Evolutionary conservation across 2,888 invertebrate genomes (phyloP).

Genomic region (Pteria penguin): DNA sequence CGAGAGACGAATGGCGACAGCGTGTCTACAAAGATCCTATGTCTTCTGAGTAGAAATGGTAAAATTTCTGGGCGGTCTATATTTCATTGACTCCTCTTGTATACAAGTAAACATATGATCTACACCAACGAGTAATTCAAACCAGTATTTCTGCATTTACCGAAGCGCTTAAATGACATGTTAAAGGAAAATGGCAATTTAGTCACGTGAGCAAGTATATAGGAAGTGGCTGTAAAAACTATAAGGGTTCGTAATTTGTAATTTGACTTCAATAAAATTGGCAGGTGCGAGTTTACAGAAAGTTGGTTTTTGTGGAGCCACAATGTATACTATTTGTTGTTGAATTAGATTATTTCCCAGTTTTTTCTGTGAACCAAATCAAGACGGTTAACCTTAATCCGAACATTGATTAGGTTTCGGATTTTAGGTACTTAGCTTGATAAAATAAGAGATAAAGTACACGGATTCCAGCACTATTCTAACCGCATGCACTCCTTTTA

Average conservation of each 20-base stretch:
- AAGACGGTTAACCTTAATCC: constrained; percentile 28
- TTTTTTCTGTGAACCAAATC: constrained; percentile 33
- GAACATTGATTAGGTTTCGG: constrained; percentile 26
- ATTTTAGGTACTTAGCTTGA: constrained; percentile 33
- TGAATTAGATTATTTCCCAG: constrained; percentile 27
- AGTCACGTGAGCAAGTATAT: constrained; percentile 37
- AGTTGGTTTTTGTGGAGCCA: constrained; percentile 25
- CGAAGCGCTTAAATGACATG: constrained; percentile 40
- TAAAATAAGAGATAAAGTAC: constrained; percentile 33
- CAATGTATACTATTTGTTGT: constrained; percentile 24
- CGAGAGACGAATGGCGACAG: constrained; percentile 34
- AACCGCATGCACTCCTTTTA: not conserved
- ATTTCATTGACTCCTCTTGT: constrained; percentile 36
- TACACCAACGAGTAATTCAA: constrained; percentile 36
- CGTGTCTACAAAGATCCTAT: constrained; percentile 37
- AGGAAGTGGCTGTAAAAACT: constrained; percentile 16
- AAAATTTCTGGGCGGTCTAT: constrained; percentile 42
- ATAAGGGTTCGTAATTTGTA: constrained; percentile 7
- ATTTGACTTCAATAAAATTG: constrained; percentile 7
- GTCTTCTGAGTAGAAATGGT: constrained; percentile 32
- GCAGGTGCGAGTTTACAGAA: constrained; percentile 14
- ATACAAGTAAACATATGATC: constrained; percentile 42
- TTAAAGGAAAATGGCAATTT: constrained; percentile 37
- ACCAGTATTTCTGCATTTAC: constrained; percentile 33
- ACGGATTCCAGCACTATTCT: constrained; percentile 16